phyloP scores from a whole-genome alignment of 2,113 vertebrate genomes.

The Scomber japonicus region DNA sequence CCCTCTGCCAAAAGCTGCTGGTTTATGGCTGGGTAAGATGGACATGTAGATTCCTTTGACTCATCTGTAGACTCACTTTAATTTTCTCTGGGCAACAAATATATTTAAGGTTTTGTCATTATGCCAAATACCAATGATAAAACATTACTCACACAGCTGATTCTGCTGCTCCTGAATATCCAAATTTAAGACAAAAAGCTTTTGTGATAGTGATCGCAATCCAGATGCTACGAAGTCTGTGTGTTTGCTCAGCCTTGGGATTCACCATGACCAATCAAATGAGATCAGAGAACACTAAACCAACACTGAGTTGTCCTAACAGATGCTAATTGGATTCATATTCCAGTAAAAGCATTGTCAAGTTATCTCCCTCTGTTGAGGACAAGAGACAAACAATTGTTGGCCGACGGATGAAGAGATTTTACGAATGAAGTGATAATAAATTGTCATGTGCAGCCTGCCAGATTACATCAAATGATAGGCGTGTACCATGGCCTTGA shows the following conservation, averaged over 20 bases:
- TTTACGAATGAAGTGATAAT: slow-evolving; percentile 13
- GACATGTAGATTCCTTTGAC: not conserved
- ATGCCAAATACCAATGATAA: not conserved
- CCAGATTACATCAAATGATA: slow-evolving; percentile 15
- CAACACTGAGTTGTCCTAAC: slow-evolving; percentile 6
- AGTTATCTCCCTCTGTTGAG: slow-evolving; percentile 39
- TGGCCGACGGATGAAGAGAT: slow-evolving; percentile 8
- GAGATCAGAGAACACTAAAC: slow-evolving; percentile 27
- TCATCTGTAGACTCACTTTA: not conserved
- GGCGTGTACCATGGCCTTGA: not conserved
- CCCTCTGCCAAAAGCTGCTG: slow-evolving; percentile 24
- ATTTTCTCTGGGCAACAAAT: not conserved
- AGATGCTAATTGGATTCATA: slow-evolving; percentile 60
- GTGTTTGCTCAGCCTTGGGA: slow-evolving; percentile 35
- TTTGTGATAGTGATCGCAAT: not conserved
- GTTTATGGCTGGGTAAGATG: not conserved
- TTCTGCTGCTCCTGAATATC: not conserved
- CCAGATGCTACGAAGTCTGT: slow-evolving; percentile 3
- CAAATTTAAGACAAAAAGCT: too few species aligned
- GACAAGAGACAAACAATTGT: slow-evolving; percentile 32
- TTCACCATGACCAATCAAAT: slow-evolving; percentile 26
- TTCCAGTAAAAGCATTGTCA: slow-evolving; percentile 38
- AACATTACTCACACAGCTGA: not conserved
- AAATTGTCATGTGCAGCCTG: not conserved
- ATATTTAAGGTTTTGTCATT: not conserved